A percentile compares a stretch with the other conserved stretches of the same genome.
Conservation (phyloP, 2,113 vertebrate species). For the Porphyrio hochstetteri region DNA sequence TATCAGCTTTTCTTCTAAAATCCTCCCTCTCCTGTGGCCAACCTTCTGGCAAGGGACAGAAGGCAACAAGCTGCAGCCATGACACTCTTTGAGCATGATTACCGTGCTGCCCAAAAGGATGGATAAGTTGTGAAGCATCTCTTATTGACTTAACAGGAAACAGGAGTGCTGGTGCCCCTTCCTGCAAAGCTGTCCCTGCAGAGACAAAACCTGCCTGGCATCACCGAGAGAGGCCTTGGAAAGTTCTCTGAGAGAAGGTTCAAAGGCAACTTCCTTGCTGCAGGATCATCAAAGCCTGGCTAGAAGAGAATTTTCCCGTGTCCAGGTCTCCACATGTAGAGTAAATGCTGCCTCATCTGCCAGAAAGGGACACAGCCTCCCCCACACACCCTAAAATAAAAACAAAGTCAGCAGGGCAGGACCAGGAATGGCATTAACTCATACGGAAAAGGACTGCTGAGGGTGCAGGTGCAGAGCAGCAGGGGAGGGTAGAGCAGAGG, state of each 20-base stretch:
- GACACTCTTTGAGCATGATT: background rate
- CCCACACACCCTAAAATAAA: background rate
- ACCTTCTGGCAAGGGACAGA: background rate
- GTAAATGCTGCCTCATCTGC: background rate
- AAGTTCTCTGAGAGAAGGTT: background rate
- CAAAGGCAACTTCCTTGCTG: background rate
- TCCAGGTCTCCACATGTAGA: background rate
- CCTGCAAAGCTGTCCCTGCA: background rate
- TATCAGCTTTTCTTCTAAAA: background rate
- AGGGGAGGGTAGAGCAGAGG: background rate
- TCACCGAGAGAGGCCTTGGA: background rate
- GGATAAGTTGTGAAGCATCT: background rate
- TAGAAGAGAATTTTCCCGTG: background rate
- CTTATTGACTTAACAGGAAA: background rate
- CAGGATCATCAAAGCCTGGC: background rate
- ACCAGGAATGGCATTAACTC: background rate
- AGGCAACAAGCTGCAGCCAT: background rate
- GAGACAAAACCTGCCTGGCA: background rate
- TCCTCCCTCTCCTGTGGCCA: background rate
- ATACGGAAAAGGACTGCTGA: background rate
- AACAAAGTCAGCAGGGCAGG: background rate
- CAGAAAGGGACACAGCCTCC: background rate
- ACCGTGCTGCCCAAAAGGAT: fast-evolving
- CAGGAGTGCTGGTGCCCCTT: background rate
- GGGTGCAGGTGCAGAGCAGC: background rate